A percentile compares a stretch with the other conserved stretches of the same genome.
Conservation (phyloP, 2,888 invertebrate species). For the Icerya purchasi region DNA sequence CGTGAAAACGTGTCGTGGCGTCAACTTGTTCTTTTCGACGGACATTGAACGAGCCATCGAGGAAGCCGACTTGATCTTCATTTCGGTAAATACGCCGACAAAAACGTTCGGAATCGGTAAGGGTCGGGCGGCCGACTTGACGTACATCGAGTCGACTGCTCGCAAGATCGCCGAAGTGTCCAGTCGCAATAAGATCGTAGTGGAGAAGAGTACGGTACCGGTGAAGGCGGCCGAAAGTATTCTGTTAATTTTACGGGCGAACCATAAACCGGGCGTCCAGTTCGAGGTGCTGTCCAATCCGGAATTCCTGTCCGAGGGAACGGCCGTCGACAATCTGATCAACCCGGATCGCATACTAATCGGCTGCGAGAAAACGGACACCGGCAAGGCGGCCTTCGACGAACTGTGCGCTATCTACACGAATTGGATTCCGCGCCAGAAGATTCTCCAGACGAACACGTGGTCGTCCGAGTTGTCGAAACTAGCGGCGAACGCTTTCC, state of each 20-base stretch:
- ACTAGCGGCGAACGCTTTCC: slow-evolving; percentile 91
- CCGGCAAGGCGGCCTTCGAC: slow-evolving; percentile 68
- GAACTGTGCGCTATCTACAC: slow-evolving; percentile 76
- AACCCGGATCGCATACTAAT: slow-evolving; percentile 89
- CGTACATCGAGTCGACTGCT: slow-evolving; percentile 89
- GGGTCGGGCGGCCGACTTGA: slow-evolving; percentile 91
- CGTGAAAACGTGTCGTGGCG: slow-evolving; percentile 64
- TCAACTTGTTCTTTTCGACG: slow-evolving; percentile 84
- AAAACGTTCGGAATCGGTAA: slow-evolving; percentile 85
- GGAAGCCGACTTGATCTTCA: slow-evolving; percentile 92
- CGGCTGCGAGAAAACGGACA: slow-evolving; percentile 75
- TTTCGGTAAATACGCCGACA: slow-evolving; percentile 97
- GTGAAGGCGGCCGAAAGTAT: slow-evolving; percentile 96
- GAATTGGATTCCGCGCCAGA: slow-evolving; percentile 83
- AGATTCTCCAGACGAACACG: slow-evolving; percentile 90
- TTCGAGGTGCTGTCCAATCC: slow-evolving; percentile 88
- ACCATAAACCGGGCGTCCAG: slow-evolving; percentile 56
- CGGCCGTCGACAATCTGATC: slow-evolving; percentile 78
- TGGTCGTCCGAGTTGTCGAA: slow-evolving; percentile 99
- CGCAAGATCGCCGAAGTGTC: slow-evolving; percentile 86
- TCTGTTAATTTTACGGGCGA: slow-evolving; percentile 79
- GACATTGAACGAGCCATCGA: slow-evolving; percentile 69
- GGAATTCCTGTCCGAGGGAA: slow-evolving; percentile 95
- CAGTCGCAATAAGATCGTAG: slow-evolving; percentile 73
- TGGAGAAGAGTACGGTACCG: slow-evolving; percentile 97